Evolutionary conservation across 1,140 invertebrate genomes (phyloP).

Genomic region (Neodiprion virginianus): DNA sequence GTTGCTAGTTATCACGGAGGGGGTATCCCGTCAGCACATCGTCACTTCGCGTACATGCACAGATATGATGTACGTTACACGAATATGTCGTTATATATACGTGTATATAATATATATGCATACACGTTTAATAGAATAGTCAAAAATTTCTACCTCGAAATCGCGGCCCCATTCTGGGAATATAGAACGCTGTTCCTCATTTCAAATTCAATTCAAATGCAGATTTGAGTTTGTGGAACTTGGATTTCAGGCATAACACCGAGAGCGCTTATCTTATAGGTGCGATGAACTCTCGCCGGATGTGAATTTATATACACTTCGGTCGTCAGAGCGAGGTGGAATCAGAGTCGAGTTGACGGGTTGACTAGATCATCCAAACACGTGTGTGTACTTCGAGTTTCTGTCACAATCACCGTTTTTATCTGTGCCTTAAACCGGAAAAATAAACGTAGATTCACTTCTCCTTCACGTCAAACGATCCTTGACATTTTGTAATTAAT

Average conservation of each 20-base stretch:
- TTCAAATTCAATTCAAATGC: constrained; percentile 3
- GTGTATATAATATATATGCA: no score
- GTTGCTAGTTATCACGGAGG: constrained; percentile 1
- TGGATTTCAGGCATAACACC: neutral
- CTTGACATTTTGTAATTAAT: no score
- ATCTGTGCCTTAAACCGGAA: no score
- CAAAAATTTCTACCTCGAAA: neutral
- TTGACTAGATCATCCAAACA: no score
- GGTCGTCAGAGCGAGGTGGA: neutral
- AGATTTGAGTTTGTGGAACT: neutral
- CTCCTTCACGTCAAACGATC: no score
- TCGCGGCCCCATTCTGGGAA: neutral
- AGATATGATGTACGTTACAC: no score
- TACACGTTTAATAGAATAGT: neutral
- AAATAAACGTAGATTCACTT: no score
- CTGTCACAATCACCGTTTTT: no score
- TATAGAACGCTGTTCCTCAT: neutral
- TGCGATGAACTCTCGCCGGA: constrained; percentile 4
- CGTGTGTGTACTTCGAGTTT: no score
- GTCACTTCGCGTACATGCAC: no score
- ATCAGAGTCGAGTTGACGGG: neutral
- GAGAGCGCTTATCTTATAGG: neutral
- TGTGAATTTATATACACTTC: neutral
- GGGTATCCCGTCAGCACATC: neutral
- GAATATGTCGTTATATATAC: no score